Percentiles rank a stretch among this genome's conserved stretches.
phyloP scores from a whole-genome alignment of 2,113 vertebrate species.

The Pandion haliaetus region DNA sequence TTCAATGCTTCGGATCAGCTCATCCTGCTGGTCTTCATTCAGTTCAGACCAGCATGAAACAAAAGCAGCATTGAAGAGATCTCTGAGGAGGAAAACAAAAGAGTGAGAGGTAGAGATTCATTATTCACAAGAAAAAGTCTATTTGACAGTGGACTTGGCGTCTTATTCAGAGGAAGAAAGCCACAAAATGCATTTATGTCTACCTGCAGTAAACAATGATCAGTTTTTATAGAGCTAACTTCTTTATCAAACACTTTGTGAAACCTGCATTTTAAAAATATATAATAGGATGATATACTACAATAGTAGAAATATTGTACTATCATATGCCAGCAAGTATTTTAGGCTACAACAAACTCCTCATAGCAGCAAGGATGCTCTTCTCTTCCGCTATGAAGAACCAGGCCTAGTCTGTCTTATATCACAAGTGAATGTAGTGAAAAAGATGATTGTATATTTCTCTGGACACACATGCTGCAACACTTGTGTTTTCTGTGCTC shows the following conservation, averaged over 20 bases:
- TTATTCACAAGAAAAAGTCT: background rate
- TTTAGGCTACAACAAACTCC: background rate
- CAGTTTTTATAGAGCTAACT: background rate
- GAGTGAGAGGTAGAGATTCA: background rate
- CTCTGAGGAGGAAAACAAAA: constrained; percentile 70
- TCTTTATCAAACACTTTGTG: background rate
- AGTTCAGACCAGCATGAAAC: constrained; percentile 98
- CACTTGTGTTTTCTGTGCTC: background rate
- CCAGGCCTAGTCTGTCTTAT: background rate
- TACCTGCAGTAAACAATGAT: background rate
- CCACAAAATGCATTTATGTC: background rate
- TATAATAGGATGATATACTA: background rate
- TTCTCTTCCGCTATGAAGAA: background rate
- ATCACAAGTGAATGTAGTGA: background rate
- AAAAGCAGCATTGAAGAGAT: constrained; percentile 97
- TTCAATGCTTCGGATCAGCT: constrained; percentile 96
- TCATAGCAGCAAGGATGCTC: background rate
- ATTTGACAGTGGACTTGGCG: background rate
- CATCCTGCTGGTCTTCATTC: constrained; percentile 97
- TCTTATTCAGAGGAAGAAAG: background rate
- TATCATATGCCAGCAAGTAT: background rate
- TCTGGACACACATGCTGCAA: background rate
- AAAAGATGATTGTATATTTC: background rate
- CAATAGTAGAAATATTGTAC: background rate
- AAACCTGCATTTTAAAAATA: background rate